Evolutionary conservation across 92 coral and sea anemone genomes (phyloP).

Genomic region (Porites lobata): DNA sequence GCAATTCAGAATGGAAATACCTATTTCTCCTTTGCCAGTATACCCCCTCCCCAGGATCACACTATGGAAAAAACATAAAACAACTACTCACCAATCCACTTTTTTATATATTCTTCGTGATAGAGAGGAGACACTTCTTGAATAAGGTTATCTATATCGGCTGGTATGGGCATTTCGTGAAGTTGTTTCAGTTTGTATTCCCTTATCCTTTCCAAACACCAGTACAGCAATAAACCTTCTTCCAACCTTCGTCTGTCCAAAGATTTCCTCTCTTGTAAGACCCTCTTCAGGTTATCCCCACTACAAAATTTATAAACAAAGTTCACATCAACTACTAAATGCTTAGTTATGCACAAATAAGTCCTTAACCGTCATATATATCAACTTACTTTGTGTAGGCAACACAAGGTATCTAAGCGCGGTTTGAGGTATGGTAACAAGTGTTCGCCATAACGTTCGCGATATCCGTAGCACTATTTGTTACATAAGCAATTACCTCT

Average conservation of each 20-base stretch:
- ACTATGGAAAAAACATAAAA: no score
- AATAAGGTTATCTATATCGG: conserved; percentile 29
- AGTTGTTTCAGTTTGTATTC: conserved; percentile 17
- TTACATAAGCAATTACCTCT: no score
- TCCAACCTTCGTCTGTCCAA: conserved; percentile 19
- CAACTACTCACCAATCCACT: conserved; percentile 35
- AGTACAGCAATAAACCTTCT: conserved; percentile 11
- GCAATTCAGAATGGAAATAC: no score
- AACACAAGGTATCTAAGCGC: no score
- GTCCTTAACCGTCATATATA: no score
- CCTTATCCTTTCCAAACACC: conserved; percentile 22
- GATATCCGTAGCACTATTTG: no score
- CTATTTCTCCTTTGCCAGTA: no score
- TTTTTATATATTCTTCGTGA: conserved; percentile 42
- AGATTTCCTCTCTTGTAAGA: background rate
- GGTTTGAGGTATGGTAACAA: no score
- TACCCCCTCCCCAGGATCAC: no score
- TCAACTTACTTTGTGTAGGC: no score
- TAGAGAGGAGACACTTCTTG: conserved; percentile 35
- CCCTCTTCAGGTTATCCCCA: background rate
- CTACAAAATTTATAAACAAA: background rate
- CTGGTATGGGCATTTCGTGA: conserved; percentile 10
- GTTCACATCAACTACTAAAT: background rate
- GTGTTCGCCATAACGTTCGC: no score
- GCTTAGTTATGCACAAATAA: no score